Conservation (phyloP, 2,888 invertebrate species). For the Endotricha flammealis region DNA sequence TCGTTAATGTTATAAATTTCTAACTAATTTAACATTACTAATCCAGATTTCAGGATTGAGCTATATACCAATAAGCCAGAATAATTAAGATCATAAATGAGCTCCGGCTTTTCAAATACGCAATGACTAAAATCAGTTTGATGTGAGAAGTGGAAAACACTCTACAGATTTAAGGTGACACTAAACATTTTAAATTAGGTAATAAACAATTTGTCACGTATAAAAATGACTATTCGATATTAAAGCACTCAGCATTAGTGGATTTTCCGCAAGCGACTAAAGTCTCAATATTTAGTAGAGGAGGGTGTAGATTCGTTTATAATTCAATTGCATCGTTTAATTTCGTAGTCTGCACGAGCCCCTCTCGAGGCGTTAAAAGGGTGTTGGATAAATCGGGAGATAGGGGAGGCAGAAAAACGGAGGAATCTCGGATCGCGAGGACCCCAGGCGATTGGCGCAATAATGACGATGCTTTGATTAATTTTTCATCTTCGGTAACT, state of each 20-base stretch:
- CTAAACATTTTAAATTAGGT: too few relatives aligned
- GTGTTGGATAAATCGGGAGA: constrained; percentile 44
- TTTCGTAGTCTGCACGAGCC: constrained; percentile 41
- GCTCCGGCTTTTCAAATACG: too few relatives aligned
- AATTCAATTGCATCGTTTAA: constrained; percentile 60
- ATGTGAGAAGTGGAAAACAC: too few relatives aligned
- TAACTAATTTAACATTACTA: too few relatives aligned
- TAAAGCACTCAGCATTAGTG: constrained; percentile 26
- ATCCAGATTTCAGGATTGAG: too few relatives aligned
- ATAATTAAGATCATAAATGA: too few relatives aligned
- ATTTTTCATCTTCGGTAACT: constrained; percentile 35
- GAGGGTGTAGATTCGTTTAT: constrained; percentile 50
- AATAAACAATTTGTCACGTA: constrained; percentile 20
- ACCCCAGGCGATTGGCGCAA: constrained; percentile 46
- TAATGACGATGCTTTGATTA: constrained; percentile 49
- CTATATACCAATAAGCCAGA: too few relatives aligned
- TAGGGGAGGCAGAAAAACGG: constrained; percentile 48
- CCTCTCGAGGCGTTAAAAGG: constrained; percentile 61
- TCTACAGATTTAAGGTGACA: too few relatives aligned
- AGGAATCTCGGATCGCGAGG: constrained; percentile 37
- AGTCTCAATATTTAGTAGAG: constrained; percentile 35
- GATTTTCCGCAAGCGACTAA: constrained; percentile 34
- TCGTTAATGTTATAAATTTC: too few relatives aligned
- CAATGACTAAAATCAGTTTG: too few relatives aligned
- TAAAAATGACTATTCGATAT: constrained; percentile 31